Conservation (phyloP, 2,113 vertebrate species). For the Syrrhaptes paradoxus region DNA sequence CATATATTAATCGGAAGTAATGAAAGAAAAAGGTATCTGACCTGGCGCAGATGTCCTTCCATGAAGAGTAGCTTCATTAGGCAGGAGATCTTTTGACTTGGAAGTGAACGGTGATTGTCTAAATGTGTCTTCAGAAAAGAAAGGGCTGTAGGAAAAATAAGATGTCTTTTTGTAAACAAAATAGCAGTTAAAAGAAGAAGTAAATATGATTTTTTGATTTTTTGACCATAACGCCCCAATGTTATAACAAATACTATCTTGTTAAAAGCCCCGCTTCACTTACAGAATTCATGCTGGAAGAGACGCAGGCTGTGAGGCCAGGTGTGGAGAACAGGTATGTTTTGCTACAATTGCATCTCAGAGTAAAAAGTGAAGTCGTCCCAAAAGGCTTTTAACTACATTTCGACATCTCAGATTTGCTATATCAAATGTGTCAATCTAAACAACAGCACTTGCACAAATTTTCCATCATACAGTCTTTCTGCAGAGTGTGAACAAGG, state of each 20-base stretch:
- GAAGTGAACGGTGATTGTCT: conserved; percentile 98
- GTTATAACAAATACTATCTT: not conserved
- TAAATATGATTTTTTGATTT: not conserved
- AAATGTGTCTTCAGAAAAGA: conserved; percentile 93
- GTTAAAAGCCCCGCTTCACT: not conserved
- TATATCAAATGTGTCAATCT: not conserved
- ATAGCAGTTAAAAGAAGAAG: not conserved
- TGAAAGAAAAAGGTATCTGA: conserved; percentile 63
- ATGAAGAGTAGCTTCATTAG: conserved; percentile 85
- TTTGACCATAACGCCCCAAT: not conserved
- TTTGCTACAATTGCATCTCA: not conserved
- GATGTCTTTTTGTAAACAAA: conserved; percentile 25
- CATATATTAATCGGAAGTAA: not conserved
- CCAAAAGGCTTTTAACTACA: not conserved
- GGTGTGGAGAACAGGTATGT: not conserved
- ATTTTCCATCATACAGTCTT: not conserved
- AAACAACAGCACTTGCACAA: not conserved
- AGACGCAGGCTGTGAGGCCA: not conserved
- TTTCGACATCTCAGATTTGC: not conserved
- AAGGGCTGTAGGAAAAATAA: conserved; percentile 82
- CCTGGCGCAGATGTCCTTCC: conserved; percentile 84
- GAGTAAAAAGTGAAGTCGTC: not conserved
- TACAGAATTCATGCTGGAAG: not conserved
- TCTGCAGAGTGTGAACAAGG: not conserved
- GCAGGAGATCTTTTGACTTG: conserved; percentile 91